Evolutionary conservation across 2,113 vertebrate species (phyloP).

Genomic region (Lipotes vexillifer): DNA sequence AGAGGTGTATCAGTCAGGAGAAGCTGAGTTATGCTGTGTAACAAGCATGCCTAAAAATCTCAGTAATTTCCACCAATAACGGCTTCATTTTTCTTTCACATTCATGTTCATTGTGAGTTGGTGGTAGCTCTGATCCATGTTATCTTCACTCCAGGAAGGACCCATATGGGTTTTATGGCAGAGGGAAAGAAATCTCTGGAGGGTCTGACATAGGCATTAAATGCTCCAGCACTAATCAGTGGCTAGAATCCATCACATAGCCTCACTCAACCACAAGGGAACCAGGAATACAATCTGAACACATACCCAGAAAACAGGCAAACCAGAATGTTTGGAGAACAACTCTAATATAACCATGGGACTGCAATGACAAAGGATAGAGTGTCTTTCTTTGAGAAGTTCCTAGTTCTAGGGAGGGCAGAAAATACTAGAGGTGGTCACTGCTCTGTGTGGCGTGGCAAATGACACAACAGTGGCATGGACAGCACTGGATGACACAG

Average conservation of each 20-base stretch:
- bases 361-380: neutral
- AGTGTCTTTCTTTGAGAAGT: neutral
- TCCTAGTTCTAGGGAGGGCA: neutral
- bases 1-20: neutral
- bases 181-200: neutral
- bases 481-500: neutral
- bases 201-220: too few species aligned
- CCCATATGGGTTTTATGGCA: neutral
- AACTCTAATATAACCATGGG: neutral
- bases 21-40: neutral
- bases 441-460: neutral
- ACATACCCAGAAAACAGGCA: neutral
- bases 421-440: neutral
- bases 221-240: neutral
- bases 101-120: too few species aligned
- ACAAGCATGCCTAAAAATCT: neutral
- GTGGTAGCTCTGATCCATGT: too few species aligned
- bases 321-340: neutral
- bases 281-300: too few species aligned
- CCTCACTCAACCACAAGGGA: neutral
- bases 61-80: neutral
- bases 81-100: neutral
- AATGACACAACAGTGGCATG: neutral
- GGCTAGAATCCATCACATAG: neutral
- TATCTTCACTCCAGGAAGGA: neutral